These are phyloP conservation scores for Excalfactoria chinensis DNA, from an alignment of 2,113 vertebrate species.

Conservation along the genomic window DNA sequence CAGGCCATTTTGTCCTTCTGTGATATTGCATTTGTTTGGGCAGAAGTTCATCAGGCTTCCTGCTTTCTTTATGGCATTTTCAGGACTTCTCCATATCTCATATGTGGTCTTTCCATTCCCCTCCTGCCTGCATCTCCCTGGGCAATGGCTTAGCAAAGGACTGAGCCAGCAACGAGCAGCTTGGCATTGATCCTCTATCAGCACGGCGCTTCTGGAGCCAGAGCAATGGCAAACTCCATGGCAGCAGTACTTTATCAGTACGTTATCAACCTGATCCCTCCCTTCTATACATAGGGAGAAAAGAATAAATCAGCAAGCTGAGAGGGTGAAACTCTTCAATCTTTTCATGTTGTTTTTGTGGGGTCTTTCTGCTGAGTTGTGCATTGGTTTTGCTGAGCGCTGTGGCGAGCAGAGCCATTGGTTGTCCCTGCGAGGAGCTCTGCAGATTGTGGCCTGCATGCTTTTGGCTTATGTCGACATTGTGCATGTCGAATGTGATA, in stretches of 20 bases:
- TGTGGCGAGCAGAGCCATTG: background rate
- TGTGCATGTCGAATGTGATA: background rate
- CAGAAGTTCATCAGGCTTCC: background rate
- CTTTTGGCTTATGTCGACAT: background rate
- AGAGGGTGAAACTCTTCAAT: background rate
- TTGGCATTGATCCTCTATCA: background rate
- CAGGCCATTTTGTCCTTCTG: no score
- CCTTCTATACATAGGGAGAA: background rate
- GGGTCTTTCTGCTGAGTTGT: background rate
- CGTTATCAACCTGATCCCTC: background rate
- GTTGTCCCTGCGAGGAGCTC: background rate
- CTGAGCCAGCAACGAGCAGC: rapidly evolving
- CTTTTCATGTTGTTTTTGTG: background rate
- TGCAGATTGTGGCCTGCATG: background rate
- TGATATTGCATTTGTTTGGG: background rate
- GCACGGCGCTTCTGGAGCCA: background rate
- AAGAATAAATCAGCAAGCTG: background rate
- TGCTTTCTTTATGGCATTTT: background rate
- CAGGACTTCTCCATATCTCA: background rate
- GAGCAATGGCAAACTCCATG: background rate
- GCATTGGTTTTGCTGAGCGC: background rate
- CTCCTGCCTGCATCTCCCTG: background rate
- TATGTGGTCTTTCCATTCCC: background rate
- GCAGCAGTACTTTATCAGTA: background rate
- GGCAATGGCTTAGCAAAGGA: background rate